Percentiles rank a stretch among this genome's conserved stretches.
Conservation (phyloP, 2,113 vertebrate species). For the Campylorhamphus procurvoides region DNA sequence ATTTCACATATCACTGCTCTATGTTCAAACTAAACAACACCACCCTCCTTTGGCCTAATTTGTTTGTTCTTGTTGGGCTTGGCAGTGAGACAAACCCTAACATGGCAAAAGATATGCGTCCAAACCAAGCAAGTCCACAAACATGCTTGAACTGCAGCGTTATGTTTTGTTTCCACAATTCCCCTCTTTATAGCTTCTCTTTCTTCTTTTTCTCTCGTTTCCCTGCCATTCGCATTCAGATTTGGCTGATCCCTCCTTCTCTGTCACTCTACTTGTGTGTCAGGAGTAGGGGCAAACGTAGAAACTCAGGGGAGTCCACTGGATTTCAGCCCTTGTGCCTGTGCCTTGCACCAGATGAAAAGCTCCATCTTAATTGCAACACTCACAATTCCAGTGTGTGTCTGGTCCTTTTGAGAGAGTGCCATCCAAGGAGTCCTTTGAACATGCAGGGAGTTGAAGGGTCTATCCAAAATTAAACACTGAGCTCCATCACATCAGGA, state of each 20-base stretch:
- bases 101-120: not conserved
- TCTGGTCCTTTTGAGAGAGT: not conserved
- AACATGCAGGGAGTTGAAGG: not conserved
- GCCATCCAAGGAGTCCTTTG: rapidly evolving
- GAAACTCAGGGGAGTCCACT: not conserved
- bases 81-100: not conserved
- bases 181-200: not conserved
- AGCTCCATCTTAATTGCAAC: not conserved
- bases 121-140: not conserved
- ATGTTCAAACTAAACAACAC: not conserved
- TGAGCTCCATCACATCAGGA: not conserved
- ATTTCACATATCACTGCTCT: conserved; percentile 43
- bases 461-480: not conserved
- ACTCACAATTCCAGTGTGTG: not conserved
- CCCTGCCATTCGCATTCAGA: not conserved
- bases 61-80: conserved; percentile 6
- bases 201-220: not conserved
- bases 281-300: not conserved
- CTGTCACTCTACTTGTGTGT: too few relatives aligned
- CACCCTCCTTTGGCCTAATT: conserved; percentile 30
- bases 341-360: not conserved
- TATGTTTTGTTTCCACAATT: not conserved
- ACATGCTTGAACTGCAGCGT: not conserved
- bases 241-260: not conserved
- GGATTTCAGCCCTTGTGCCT: not conserved